These are phyloP conservation scores for Strigamia maritima DNA, from an alignment of 2,888 invertebrate species.

Conservation along the genomic window DNA sequence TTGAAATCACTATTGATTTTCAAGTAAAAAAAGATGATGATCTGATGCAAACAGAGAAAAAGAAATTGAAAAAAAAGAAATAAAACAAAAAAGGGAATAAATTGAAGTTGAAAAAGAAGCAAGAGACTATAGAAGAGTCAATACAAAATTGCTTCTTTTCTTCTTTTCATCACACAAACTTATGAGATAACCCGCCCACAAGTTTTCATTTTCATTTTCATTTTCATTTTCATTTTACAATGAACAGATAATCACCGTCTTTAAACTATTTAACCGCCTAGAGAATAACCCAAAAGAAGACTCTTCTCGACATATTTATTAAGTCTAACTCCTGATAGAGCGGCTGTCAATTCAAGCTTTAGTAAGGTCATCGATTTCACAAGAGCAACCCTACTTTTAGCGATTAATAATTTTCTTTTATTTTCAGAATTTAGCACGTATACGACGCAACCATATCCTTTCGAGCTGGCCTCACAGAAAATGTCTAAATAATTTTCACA, in stretches of 20 bases:
- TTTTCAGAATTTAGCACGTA: too few species aligned
- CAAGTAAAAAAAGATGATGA: not conserved
- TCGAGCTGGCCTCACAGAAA: too few species aligned
- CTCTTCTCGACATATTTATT: too few species aligned
- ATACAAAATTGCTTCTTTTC: not conserved
- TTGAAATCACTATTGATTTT: slow-evolving; percentile 16
- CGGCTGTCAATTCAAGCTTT: too few species aligned
- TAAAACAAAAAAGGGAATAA: not conserved
- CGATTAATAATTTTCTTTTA: too few species aligned
- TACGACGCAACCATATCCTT: too few species aligned
- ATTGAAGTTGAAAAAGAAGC: not conserved
- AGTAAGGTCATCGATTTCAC: too few species aligned
- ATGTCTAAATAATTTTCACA: too few species aligned
- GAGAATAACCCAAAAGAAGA: too few species aligned
- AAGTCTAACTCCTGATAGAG: too few species aligned
- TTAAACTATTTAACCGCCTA: too few species aligned
- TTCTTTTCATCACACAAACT: not conserved
- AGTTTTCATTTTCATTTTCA: not conserved
- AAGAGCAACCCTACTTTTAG: too few species aligned
- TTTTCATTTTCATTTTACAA: not conserved
- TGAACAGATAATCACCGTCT: not conserved
- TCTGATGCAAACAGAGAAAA: not conserved
- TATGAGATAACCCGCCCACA: not conserved
- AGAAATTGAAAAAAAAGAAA: not conserved
- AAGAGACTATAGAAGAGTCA: not conserved